A percentile compares a stretch with the other conserved stretches of the same genome.
phyloP scores from a whole-genome alignment of 1,140 invertebrate species.

The Nymphalis io region DNA sequence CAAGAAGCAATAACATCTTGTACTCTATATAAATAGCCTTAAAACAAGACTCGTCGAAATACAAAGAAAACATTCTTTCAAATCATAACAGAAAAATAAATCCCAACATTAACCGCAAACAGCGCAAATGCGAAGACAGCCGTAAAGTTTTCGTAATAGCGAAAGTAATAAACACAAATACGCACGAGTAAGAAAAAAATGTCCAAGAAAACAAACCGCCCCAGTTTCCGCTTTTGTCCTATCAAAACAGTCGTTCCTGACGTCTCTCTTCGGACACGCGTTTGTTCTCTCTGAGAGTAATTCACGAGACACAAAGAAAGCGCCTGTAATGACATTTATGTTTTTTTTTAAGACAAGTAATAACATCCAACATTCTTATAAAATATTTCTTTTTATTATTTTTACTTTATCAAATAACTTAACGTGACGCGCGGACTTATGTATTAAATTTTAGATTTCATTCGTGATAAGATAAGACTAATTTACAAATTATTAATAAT shows the following conservation, averaged over 20 bases:
- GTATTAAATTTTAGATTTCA: too few species aligned
- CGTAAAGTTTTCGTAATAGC: conserved; percentile 36
- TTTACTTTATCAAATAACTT: too few species aligned
- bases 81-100: conserved; percentile 27
- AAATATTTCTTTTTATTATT: too few species aligned
- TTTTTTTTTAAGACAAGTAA: conserved; percentile 19
- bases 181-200: conserved; percentile 22
- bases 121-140: conserved; percentile 16
- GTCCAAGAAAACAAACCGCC: conserved; percentile 35
- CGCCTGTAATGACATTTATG: conserved; percentile 32
- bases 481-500: too few species aligned
- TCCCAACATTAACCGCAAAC: conserved; percentile 31
- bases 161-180: conserved; percentile 33
- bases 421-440: too few species aligned
- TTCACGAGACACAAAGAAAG: conserved; percentile 36
- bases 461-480: too few species aligned
- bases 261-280: conserved; percentile 32
- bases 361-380: background rate
- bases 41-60: background rate
- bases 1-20: background rate
- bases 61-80: background rate
- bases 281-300: conserved; percentile 37
- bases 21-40: background rate
- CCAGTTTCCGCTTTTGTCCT: conserved; percentile 58
- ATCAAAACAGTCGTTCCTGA: conserved; percentile 53